Base-by-base conservation (phyloP, 2,797 vertebrate genomes). In the Sardinella longiceps region DNA sequence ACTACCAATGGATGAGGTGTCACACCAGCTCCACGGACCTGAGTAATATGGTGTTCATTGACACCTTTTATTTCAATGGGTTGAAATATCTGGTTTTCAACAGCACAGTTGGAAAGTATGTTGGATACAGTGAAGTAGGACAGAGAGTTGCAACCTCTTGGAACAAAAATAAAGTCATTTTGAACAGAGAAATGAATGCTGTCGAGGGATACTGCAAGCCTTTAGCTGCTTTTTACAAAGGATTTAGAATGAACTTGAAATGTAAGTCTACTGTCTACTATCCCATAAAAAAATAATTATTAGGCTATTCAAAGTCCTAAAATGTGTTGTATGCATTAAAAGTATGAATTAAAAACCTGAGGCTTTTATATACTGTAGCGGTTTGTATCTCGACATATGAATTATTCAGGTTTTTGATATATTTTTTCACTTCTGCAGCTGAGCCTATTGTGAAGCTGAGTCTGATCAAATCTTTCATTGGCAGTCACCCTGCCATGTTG, bases 401-500 rank as follows among this genome's bases (percentile, higher is more conserved):
- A n/a, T n/a, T n/a, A n/a, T n/a, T n/a, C n/a, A 43, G 39, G 39
- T 43, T 43, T 43, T 43, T 43, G 39, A n/a, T n/a, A 43, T 43
- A 2, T 43, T 2, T 43, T 5, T 43, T 43, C 39, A 43, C 11
- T 12, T 48, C 7, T 48, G 6, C 11, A 48, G 46, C 11, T 48
- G 46, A 48, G 46, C 46, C 46, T 1, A 12, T 9, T 9, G 46
- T 48, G 46, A 48, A 9, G 11, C 46, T 48, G 11, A 48, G 46
- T 48, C 1, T 48, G 46, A 1, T 9, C 46, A 48, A 12, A 12
- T 12, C 46, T 48, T 48, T 12, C 46, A 48, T 83, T 81, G 89
- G 90, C 0, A 86, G 39, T 60, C 92, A 85, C 63, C 84, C 91
- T 0, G 83, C 77, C 43, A 88, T 92, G 84, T 87, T 96, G 4